phyloP scores from a whole-genome alignment of 2,797 vertebrate species.

The Neomorphus geoffroyi region DNA sequence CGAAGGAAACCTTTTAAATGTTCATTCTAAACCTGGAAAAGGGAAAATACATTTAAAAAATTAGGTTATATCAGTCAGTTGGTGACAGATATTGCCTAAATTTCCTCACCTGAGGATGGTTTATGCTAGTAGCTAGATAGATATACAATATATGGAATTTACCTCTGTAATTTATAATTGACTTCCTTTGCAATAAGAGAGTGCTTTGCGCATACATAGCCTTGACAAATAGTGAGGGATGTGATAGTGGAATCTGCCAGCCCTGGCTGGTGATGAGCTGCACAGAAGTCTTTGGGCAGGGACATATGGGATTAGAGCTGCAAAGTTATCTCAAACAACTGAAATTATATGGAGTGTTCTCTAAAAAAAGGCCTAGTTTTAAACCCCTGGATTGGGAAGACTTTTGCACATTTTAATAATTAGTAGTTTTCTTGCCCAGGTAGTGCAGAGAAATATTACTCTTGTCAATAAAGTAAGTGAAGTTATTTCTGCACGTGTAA shows the following conservation, averaged over 20 bases:
- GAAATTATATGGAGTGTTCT: neutral
- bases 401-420: neutral
- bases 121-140: neutral
- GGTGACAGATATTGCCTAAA: neutral
- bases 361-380: neutral
- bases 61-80: neutral
- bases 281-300: neutral
- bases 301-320: neutral
- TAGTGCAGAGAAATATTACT: neutral
- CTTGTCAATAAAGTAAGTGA: neutral
- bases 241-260: neutral
- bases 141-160: neutral
- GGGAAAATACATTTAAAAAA: neutral
- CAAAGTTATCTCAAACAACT: neutral
- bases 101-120: neutral
- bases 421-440: neutral
- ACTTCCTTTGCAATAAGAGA: neutral
- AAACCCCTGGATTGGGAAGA: neutral
- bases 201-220: neutral
- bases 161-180: neutral
- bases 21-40: neutral
- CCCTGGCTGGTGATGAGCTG: neutral
- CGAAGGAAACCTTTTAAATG: neutral
- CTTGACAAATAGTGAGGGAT: neutral
- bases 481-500: neutral